Evolutionary conservation across 2,797 vertebrate genomes (phyloP).

Genomic region (Pangasius mekongensis): DNA sequence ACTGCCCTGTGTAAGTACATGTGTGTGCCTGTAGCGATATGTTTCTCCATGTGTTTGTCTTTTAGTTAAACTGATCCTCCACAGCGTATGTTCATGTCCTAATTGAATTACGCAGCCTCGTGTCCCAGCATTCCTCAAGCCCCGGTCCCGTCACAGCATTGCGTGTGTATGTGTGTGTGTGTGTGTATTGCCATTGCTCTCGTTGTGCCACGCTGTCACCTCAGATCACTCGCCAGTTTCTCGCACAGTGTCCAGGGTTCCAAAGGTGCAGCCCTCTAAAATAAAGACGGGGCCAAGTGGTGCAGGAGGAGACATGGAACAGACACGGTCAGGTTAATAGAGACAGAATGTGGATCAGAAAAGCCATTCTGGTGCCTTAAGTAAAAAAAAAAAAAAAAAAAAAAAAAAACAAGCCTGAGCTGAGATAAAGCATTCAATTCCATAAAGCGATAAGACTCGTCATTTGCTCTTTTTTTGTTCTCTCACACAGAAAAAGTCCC

Average conservation of each 20-base stretch:
- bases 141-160: not conserved
- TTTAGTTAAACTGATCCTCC: not conserved
- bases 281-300: not conserved
- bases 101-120: not conserved
- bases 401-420: not conserved
- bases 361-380: not conserved
- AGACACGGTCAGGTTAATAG: constrained; percentile 7
- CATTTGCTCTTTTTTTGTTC: not conserved
- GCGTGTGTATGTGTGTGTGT: not conserved
- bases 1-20: not conserved
- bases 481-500: constrained; percentile 1
- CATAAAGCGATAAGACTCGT: constrained; percentile 23
- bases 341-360: constrained; percentile 30
- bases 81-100: not conserved
- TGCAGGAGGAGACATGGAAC: not conserved
- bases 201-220: constrained; percentile 11
- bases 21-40: not conserved
- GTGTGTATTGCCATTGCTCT: not conserved
- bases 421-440: constrained; percentile 11
- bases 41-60: not conserved
- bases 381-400: constrained; percentile 3
- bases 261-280: constrained; percentile 20
- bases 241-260: not conserved
- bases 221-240: not conserved
- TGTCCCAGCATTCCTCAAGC: not conserved